Base-by-base conservation (phyloP, 2,113 vertebrate genomes). In the Lepus americanus region DNA sequence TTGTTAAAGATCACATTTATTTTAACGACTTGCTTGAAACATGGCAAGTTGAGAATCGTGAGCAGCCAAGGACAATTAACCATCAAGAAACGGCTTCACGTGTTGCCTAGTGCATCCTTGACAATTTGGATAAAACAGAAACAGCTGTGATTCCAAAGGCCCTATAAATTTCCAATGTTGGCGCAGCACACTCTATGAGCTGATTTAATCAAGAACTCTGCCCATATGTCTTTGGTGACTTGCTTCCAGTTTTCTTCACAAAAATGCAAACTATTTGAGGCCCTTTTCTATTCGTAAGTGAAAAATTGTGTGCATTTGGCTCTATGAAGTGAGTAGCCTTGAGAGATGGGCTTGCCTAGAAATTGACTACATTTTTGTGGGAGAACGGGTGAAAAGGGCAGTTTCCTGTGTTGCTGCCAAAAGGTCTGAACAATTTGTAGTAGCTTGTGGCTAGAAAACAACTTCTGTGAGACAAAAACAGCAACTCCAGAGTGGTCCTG, bases 381-480 rank as follows among this genome's bases (percentile, higher is more conserved):
- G 87, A 94, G 93, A 95, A 92, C 0, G 96, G 95, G 93, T 96
- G 96, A 97, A 91, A 96, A 97, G 96, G 90, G 95, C 97, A 95
- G 87, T 96, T 96, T 97, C 89, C 94, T 96, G 96, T 95, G 44
- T 74, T 92, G 92, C 89, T 97, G 96, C 97, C 96, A 96, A 92
- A 95, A 94, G 94, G 72, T 94, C 93, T 97, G 96, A 96, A 96
- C 94, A 97, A 73, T 95, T 96, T 97, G 94, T 95, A 94, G 97
- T 96, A 95, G 97, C 86, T 96, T 94, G 93, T 96, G 95, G 96
- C 87, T 97, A 74, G 95, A 95, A 97, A 96, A 96, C 96, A 97
- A 90, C 89, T 96, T 96, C 77, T 82, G 79, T 87, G 86, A 96
- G 72, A 67, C 89, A 81, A n/a, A 89, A 81, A 72, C 95, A 95